Evolutionary conservation across 2,888 invertebrate genomes (phyloP), one percentile per base, ranked within the genome.

Genomic region (Ormyrus nitidulus): DNA sequence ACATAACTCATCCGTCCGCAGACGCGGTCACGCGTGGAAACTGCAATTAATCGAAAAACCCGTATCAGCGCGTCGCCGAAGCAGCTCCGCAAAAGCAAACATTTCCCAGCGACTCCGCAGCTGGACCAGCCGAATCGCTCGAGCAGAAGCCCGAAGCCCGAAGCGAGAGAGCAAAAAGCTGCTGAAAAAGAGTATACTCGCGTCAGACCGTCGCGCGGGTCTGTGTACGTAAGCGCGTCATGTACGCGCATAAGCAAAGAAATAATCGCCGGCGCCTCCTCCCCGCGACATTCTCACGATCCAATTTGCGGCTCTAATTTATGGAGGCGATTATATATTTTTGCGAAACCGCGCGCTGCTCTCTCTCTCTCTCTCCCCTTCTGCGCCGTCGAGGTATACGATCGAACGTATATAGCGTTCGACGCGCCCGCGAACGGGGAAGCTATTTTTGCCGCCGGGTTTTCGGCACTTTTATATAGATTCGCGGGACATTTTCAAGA

Each of bases 261-360:
- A 3, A 34, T 46, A 46, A 11, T 11, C 11, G 62, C 46, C 46
- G 19, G 34, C 54, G 46, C 19, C 51, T 53, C 54, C 13, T 49
- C 69, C 61, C 10, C 86, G 84, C 83, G 83, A 84, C 84, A 89
- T 89, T 89, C 89, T 88, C 89, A 88, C 88, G 88, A 87, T 85
- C 83, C 83, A 85, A 85, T 85, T 84, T 83, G 83, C 86, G 84
- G 83, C 79, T 83, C 83, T 81, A 85, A 86, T 86, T 86, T 85
- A 86, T 84, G 82, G 83, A 80, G 72, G 79, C 78, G 79, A 85
- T 86, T 83, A 34, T 34, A 83, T 87, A 83, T 88, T 85, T 88
- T 88, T 87, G 85, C 86, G 86, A 87, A 88, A 87, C 84, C 84
- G 48, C 49, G 34, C 8, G 13, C 19, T 44, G 56, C 7, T 6